phyloP scores from a whole-genome alignment of 2,888 invertebrate genomes.

The Aporophyla nigra region DNA sequence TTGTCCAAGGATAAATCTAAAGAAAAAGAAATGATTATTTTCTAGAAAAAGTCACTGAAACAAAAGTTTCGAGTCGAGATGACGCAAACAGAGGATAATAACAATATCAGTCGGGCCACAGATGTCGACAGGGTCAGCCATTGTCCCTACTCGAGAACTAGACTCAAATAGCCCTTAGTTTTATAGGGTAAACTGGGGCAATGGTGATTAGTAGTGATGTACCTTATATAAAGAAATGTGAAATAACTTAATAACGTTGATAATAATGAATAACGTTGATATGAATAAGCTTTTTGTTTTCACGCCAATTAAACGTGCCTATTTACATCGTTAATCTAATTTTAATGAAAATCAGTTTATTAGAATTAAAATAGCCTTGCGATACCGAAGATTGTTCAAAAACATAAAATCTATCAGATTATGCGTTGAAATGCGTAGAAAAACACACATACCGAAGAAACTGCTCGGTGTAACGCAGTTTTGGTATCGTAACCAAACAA shows the following conservation, averaged over 20 bases:
- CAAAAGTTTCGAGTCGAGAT: slow-evolving; percentile 26
- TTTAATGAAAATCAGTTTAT: too few species aligned
- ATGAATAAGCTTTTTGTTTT: not conserved
- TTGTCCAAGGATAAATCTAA: not conserved
- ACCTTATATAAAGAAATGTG: too few species aligned
- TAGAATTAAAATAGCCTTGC: too few species aligned
- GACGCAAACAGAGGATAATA: slow-evolving; percentile 14
- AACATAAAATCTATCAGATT: too few species aligned
- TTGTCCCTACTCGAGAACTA: slow-evolving; percentile 22
- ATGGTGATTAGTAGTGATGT: slow-evolving; percentile 15
- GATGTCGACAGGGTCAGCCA: slow-evolving; percentile 27
- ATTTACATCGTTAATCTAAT: too few species aligned
- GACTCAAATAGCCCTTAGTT: slow-evolving; percentile 15
- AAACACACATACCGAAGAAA: too few species aligned
- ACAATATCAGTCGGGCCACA: slow-evolving; percentile 20
- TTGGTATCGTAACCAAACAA: too few species aligned
- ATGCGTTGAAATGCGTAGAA: too few species aligned
- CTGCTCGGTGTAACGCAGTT: too few species aligned
- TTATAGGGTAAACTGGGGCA: not conserved
- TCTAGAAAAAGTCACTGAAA: not conserved
- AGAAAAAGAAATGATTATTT: not conserved
- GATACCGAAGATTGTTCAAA: too few species aligned
- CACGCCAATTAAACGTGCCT: not conserved
- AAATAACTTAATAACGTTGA: not conserved
- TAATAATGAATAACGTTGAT: not conserved